Conservation (phyloP, 2,888 invertebrate genomes). For the Hartigia nigra region DNA sequence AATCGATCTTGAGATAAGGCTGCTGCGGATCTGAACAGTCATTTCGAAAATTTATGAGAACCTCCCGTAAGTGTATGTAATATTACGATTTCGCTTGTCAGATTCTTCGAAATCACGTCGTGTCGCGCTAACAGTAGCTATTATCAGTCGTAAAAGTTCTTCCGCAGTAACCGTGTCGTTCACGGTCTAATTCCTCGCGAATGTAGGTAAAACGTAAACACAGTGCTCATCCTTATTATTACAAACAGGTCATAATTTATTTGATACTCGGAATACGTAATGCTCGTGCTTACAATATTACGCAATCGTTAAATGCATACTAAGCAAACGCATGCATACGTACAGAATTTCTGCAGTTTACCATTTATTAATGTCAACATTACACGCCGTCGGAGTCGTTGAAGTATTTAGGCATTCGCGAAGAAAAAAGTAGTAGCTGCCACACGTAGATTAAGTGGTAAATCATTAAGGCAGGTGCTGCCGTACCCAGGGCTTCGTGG, state of each 20-base stretch:
- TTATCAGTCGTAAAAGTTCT: background rate
- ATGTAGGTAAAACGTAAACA: background rate
- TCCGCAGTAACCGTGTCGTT: background rate
- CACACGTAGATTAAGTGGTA: background rate
- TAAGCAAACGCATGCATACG: background rate
- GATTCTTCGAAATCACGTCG: background rate
- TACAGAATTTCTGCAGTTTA: background rate
- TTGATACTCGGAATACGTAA: background rate
- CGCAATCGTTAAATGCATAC: background rate
- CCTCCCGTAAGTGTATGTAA: background rate
- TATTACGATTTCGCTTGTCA: background rate
- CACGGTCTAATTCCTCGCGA: background rate
- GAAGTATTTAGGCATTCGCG: background rate
- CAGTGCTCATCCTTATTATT: background rate
- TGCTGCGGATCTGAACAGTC: background rate
- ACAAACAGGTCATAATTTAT: background rate
- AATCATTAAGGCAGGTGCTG: background rate
- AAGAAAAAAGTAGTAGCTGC: background rate
- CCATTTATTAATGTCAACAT: background rate
- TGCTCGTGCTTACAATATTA: background rate
- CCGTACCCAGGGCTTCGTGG: background rate
- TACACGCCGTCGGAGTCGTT: background rate
- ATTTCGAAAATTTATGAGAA: background rate
- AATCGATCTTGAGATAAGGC: background rate
- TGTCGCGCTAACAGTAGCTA: background rate